Evolutionary conservation across 2,113 vertebrate genomes (phyloP).

Genomic region (Ptilonorhynchus violaceus): DNA sequence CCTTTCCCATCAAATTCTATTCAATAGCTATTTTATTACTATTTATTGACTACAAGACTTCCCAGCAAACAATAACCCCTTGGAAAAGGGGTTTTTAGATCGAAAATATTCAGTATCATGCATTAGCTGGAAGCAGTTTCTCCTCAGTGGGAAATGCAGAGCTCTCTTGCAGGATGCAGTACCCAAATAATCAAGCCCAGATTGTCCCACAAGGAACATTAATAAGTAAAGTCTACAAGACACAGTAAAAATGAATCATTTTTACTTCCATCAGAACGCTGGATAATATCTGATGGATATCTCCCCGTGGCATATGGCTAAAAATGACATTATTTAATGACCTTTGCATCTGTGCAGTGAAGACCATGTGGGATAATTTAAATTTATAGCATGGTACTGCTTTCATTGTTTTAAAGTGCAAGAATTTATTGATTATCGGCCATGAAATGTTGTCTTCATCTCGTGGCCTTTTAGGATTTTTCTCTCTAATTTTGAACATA

Average conservation of each 20-base stretch:
- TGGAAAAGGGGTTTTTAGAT: not conserved
- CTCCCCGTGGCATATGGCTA: not conserved
- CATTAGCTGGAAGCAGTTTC: not conserved
- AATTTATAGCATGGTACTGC: not conserved
- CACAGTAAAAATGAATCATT: conserved; percentile 6
- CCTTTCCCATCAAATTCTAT: not conserved
- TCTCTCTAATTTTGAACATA: not conserved
- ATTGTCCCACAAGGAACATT: not conserved
- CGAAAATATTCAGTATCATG: not conserved
- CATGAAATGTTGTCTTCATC: not conserved
- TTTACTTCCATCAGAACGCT: not conserved
- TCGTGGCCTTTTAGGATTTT: not conserved
- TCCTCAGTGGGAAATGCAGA: not conserved
- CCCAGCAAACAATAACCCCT: not conserved
- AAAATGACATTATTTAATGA: not conserved
- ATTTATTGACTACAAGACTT: not conserved
- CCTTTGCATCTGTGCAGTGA: not conserved
- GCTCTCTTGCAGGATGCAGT: not conserved
- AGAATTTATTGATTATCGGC: not conserved
- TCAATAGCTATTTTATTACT: not conserved
- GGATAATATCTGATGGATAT: not conserved
- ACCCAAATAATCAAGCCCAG: not conserved
- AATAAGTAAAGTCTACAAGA: conserved; percentile 1
- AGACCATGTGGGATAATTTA: not conserved
- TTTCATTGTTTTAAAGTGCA: not conserved